Percentiles rank a stretch among this genome's conserved stretches.
Evolutionary conservation across 2,888 invertebrate species (phyloP).

Genomic region (Latrodectus elegans): DNA sequence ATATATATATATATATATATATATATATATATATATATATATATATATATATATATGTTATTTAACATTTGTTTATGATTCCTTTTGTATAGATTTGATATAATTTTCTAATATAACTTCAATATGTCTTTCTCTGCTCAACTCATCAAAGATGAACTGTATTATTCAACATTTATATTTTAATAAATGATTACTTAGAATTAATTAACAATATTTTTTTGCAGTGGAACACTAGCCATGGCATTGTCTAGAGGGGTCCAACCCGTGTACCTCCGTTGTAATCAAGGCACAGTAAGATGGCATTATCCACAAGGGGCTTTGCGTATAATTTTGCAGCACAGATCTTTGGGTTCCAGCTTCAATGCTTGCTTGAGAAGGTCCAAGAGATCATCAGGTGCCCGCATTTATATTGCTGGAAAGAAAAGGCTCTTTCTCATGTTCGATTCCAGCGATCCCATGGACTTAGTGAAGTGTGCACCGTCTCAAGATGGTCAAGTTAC

Average conservation of each 20-base stretch:
- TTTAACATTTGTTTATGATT: too few species aligned
- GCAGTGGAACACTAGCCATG: constrained; percentile 67
- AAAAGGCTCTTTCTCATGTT: constrained; percentile 79
- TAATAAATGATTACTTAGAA: too few species aligned
- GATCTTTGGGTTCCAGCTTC: constrained; percentile 77
- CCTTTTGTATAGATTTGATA: too few species aligned
- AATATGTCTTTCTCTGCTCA: too few species aligned
- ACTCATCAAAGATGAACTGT: too few species aligned
- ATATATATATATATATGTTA: too few species aligned
- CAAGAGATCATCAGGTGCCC: constrained; percentile 75
- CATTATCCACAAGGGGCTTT: constrained; percentile 84
- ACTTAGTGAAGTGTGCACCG: constrained; percentile 78
- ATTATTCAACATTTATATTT: too few species aligned
- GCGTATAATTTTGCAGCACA: constrained; percentile 80
- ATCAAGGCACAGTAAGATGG: constrained; percentile 84
- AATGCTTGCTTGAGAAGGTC: constrained; percentile 82
- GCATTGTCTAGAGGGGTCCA: constrained; percentile 80
- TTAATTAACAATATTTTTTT: neutral
- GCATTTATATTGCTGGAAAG: constrained; percentile 81
- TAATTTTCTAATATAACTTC: too few species aligned
- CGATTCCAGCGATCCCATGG: constrained; percentile 76
- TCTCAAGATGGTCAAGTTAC: constrained; percentile 81
- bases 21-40: too few species aligned
- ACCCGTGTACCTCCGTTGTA: constrained; percentile 85
- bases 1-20: too few species aligned